Evolutionary conservation across 2,888 invertebrate genomes (phyloP), one percentile per base, ranked within the genome.

Genomic region (Temnothorax unifasciatus): DNA sequence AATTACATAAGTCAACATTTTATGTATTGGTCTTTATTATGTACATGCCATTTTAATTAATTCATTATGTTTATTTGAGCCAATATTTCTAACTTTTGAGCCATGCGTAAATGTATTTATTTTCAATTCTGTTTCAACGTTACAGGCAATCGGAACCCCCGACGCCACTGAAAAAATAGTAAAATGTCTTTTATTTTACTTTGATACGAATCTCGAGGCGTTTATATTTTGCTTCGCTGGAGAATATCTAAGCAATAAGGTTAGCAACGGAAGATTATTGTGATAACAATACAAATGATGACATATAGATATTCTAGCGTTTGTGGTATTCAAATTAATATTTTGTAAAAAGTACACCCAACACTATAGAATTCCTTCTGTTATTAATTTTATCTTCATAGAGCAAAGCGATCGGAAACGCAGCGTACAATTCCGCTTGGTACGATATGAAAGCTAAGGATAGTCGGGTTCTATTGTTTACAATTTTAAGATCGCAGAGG

Each of bases 231-330:
- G 92, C 38, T 86, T 86, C 15, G 87, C 88, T 50, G 92, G 92
- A 44, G 92, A 92, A 64, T 90, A 90, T 66, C 83, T 92, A 21
- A 86, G 66, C 15, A 85, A 71, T 13, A 89, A 91, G 86, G 92
- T 92, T 68, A 50, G 41, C 18, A 9, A 68, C 9, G 8, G 2
- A 50, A 34, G 18, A 76, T 64, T 38, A 25, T 64, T 64, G 9
- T 11, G 9, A 66, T 29, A 57, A n/a, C 0, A 34, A 47, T 47
- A 25, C 63, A 21, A 4, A 21, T 3, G 0, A 21, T 5, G 1
- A 34, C 5, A 54, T 29, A 47, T 15, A 75, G 6, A 61, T 8
- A 61, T 47, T 61, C 3, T 61, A 11, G 0, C 8, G 41, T 57
- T 25, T 54, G n/a, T 29, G 1, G 5, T 34, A 57, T 34, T 21